Percentiles rank a stretch among this genome's conserved stretches.
Evolutionary conservation across 2,888 invertebrate species (phyloP).

Genomic region (Papilio elwesi): DNA sequence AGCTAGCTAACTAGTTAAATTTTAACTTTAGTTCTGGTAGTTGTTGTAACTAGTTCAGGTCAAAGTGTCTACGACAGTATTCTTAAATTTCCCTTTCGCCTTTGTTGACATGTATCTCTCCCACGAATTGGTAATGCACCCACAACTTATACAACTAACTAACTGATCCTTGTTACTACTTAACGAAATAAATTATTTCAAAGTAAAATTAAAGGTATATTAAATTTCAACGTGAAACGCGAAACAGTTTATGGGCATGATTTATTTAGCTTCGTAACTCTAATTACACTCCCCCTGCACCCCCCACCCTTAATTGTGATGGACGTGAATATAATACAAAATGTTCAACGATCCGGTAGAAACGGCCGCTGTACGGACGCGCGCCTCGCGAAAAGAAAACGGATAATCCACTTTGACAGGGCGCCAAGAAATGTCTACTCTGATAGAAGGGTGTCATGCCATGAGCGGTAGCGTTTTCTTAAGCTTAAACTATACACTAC

Average conservation of each 20-base stretch:
- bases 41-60: too few species aligned
- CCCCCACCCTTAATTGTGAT: constrained; percentile 16
- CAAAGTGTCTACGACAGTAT: too few species aligned
- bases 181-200: not conserved
- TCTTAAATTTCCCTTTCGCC: too few species aligned
- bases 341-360: constrained; percentile 37
- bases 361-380: constrained; percentile 28
- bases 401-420: constrained; percentile 62
- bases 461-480: constrained; percentile 48
- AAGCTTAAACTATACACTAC: not conserved
- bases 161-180: too few species aligned
- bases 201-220: constrained; percentile 1
- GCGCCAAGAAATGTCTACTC: constrained; percentile 54
- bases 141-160: too few species aligned
- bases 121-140: too few species aligned
- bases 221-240: constrained; percentile 5
- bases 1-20: too few species aligned
- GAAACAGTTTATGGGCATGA: constrained; percentile 8
- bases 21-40: too few species aligned
- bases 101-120: too few species aligned
- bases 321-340: constrained; percentile 28
- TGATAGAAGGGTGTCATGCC: constrained; percentile 41
- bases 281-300: constrained; percentile 12
- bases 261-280: constrained; percentile 13
- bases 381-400: constrained; percentile 56